Percentiles rank a stretch among this genome's conserved stretches.
phyloP scores from a whole-genome alignment of 2,888 invertebrate species.

The Didymodactylos carnosus region DNA sequence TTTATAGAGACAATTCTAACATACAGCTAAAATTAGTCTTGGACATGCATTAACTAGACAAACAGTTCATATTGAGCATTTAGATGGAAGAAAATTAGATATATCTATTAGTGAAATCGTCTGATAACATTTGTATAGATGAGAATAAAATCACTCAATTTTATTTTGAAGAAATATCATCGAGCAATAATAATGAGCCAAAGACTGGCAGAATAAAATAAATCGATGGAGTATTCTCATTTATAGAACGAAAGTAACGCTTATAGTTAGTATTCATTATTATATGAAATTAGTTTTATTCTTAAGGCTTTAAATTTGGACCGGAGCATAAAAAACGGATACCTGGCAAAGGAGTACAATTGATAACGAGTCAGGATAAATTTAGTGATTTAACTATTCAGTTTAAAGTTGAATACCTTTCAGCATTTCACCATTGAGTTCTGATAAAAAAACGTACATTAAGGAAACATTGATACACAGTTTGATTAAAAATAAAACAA shows the following conservation, averaged over 20 bases:
- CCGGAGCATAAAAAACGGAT: constrained; percentile 32
- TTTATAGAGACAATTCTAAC: constrained; percentile 28
- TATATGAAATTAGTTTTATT: too few species aligned
- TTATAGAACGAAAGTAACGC: constrained; percentile 1
- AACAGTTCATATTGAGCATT: constrained; percentile 30
- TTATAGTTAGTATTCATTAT: too few species aligned
- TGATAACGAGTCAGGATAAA: constrained; percentile 23
- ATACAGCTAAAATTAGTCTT: constrained; percentile 30
- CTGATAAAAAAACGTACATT: constrained; percentile 29
- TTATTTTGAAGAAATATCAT: too few species aligned
- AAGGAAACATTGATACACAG: constrained; percentile 23
- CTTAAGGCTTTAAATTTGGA: constrained; percentile 24
- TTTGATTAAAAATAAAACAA: too few species aligned
- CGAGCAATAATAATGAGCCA: too few species aligned
- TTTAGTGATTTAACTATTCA: constrained; percentile 34
- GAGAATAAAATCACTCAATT: constrained; percentile 11
- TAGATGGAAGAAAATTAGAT: constrained; percentile 36
- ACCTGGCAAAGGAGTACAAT: constrained; percentile 34
- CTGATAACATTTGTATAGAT: too few species aligned
- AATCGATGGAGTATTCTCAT: too few species aligned
- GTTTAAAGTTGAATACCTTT: constrained; percentile 34
- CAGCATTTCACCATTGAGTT: constrained; percentile 23
- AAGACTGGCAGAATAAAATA: too few species aligned
- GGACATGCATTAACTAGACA: constrained; percentile 30
- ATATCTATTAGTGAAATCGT: constrained; percentile 35